phyloP scores from a whole-genome alignment of 2,113 vertebrate genomes.

The Puffinus mauretanicus region DNA sequence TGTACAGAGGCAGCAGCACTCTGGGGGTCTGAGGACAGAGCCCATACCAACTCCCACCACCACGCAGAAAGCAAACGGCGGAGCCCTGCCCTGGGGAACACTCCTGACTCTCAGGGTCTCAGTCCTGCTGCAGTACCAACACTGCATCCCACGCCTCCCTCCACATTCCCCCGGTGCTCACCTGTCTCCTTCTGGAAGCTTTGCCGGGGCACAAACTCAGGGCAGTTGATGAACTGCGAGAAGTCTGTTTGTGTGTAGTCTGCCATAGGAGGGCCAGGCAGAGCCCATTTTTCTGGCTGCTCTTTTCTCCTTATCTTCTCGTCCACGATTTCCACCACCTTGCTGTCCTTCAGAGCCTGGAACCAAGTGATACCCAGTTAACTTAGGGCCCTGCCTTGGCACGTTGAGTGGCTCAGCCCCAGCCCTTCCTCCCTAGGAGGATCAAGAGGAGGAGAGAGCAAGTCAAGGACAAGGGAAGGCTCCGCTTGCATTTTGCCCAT shows the following conservation, averaged over 20 bases:
- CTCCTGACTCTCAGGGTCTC: not conserved
- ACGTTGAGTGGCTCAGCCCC: rapidly evolving
- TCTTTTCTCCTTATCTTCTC: constrained; percentile 94
- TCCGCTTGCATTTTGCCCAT: not conserved
- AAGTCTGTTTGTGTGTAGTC: constrained; percentile 92
- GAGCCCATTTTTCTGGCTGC: constrained; percentile 93
- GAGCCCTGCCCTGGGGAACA: not conserved
- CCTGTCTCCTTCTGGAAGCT: constrained; percentile 83
- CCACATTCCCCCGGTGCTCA: constrained; percentile 19
- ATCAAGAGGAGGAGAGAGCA: not conserved
- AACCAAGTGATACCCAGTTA: not conserved
- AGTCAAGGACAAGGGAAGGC: not conserved
- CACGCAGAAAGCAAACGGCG: not conserved
- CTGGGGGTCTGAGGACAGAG: not conserved
- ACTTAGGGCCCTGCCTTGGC: not conserved
- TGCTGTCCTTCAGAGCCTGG: constrained; percentile 93
- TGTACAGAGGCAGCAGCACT: rapidly evolving
- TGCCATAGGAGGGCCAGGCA: constrained; percentile 84
- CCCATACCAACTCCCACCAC: not conserved
- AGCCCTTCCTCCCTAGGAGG: not conserved
- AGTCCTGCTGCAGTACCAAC: not conserved
- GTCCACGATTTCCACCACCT: constrained; percentile 92
- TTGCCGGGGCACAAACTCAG: constrained; percentile 93
- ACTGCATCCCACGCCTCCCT: not conserved
- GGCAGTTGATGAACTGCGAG: constrained; percentile 94